These are phyloP conservation scores for Psittacula derbiana DNA, from an alignment of 2,797 vertebrate genomes.

Conservation along the genomic window DNA sequence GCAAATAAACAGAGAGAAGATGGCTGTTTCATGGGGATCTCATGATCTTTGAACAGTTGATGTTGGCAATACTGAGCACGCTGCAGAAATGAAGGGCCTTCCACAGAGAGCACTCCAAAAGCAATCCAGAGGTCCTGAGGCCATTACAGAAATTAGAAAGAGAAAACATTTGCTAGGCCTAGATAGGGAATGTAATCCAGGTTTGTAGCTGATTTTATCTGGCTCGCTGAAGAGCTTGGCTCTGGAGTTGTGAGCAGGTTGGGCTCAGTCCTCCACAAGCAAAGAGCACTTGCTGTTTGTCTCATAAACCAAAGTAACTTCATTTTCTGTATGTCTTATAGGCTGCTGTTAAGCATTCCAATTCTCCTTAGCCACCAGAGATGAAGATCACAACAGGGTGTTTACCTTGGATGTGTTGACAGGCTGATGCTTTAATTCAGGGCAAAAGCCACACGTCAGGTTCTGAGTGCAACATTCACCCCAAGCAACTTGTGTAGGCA, in stretches of 20 bases:
- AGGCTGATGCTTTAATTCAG: background rate
- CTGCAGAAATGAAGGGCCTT: background rate
- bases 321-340: background rate
- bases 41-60: background rate
- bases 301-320: background rate
- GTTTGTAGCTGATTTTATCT: background rate
- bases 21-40: background rate
- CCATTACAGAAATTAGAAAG: background rate
- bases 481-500: background rate
- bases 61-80: accelerated
- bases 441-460: background rate
- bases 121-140: background rate
- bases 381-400: background rate
- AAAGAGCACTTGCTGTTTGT: background rate
- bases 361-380: background rate
- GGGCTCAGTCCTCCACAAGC: background rate
- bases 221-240: background rate
- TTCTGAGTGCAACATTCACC: background rate
- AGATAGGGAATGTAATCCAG: background rate
- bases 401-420: background rate
- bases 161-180: background rate
- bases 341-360: background rate
- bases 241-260: background rate
- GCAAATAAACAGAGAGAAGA: background rate
- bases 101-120: accelerated